phyloP scores from a whole-genome alignment of 2,113 vertebrate genomes.

The Hoplias malabaricus region DNA sequence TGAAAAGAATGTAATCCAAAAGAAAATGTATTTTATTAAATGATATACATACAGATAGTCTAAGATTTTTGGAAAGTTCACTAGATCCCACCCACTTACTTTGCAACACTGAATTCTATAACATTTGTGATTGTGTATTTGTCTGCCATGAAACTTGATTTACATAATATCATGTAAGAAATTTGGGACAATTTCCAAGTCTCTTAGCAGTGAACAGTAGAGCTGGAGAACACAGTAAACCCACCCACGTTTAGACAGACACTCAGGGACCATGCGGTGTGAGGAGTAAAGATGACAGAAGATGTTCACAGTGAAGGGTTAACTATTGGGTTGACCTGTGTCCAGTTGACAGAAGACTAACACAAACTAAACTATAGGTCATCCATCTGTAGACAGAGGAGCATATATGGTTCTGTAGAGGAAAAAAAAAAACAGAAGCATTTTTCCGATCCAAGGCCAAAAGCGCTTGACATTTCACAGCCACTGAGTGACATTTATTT shows the following conservation, averaged over 20 bases:
- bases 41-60: too few relatives aligned
- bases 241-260: neutral
- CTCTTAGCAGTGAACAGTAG: too few relatives aligned
- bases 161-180: too few relatives aligned
- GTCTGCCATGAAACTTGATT: too few relatives aligned
- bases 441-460: neutral
- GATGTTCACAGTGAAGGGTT: neutral
- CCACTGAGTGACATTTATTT: conserved; percentile 10
- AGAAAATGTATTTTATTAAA: too few relatives aligned
- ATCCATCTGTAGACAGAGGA: neutral
- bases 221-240: too few relatives aligned
- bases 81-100: too few relatives aligned
- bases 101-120: too few relatives aligned
- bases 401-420: neutral
- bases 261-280: neutral
- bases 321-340: neutral
- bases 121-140: too few relatives aligned
- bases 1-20: too few relatives aligned
- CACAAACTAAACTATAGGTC: neutral
- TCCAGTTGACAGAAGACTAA: neutral
- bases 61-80: too few relatives aligned
- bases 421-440: neutral
- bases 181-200: too few relatives aligned
- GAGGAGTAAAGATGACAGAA: neutral
- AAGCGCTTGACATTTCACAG: neutral